phyloP scores from a whole-genome alignment of 2,888 invertebrate species.

The Scaptomyza caliginosa region DNA sequence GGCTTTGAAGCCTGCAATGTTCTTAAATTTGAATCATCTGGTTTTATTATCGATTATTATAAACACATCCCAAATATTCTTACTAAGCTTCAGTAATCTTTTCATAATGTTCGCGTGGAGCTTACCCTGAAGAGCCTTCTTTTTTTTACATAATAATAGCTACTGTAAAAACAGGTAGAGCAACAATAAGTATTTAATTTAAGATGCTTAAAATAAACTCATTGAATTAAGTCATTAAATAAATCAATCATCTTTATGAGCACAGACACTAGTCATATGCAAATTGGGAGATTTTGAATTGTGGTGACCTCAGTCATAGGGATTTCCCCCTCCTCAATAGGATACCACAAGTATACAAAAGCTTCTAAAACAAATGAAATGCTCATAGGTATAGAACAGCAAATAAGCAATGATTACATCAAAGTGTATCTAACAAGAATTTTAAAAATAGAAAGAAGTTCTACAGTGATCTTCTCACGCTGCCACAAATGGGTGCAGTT shows the following conservation, averaged over 20 bases:
- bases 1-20: too few species aligned
- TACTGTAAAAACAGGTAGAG: too few species aligned
- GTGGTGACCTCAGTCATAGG: slow-evolving; percentile 2
- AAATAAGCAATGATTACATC: neutral
- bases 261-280: slow-evolving; percentile 8
- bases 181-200: too few species aligned
- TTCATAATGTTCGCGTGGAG: too few species aligned
- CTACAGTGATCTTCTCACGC: slow-evolving; percentile 25
- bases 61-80: too few species aligned
- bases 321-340: neutral
- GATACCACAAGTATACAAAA: neutral
- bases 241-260: slow-evolving; percentile 5
- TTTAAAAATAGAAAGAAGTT: neutral
- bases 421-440: neutral
- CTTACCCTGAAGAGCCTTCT: too few species aligned
- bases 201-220: slow-evolving; percentile 7
- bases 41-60: too few species aligned
- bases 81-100: too few species aligned
- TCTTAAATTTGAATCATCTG: too few species aligned
- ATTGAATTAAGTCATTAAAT: slow-evolving; percentile 16
- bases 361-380: neutral
- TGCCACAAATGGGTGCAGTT: slow-evolving; percentile 23
- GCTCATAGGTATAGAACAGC: neutral
- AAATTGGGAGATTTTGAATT: slow-evolving; percentile 8
- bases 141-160: too few species aligned